phyloP scores from a whole-genome alignment of 2,113 vertebrate species.

The Rissa tridactyla region DNA sequence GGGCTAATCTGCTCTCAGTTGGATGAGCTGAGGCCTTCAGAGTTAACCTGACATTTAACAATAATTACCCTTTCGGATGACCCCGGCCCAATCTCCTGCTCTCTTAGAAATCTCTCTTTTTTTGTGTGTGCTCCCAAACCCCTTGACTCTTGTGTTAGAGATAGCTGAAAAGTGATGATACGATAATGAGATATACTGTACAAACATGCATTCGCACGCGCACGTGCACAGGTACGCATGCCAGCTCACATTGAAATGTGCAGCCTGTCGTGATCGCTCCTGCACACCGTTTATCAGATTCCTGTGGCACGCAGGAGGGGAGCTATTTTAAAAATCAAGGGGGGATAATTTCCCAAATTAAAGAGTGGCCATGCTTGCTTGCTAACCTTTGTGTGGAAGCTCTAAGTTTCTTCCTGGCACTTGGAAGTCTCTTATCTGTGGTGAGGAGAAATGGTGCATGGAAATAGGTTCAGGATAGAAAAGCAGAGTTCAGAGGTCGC shows the following conservation, averaged over 20 bases:
- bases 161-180: slow-evolving; percentile 70
- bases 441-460: slow-evolving; percentile 78
- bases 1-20: slow-evolving; percentile 91
- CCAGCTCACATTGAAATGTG: background rate
- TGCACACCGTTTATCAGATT: background rate
- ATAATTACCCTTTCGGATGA: slow-evolving; percentile 92
- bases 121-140: slow-evolving; percentile 75
- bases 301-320: background rate
- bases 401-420: slow-evolving; percentile 75
- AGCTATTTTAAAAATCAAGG: background rate
- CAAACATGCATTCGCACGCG: background rate
- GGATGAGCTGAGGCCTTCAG: slow-evolving; percentile 87
- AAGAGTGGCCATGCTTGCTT: slow-evolving; percentile 15
- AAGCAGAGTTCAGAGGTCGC: slow-evolving; percentile 87
- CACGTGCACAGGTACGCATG: background rate
- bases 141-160: slow-evolving; percentile 83
- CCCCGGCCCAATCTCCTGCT: slow-evolving; percentile 82
- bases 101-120: slow-evolving; percentile 85
- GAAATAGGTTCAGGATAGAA: slow-evolving; percentile 89
- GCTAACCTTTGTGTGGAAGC: slow-evolving; percentile 71
- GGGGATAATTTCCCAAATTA: slow-evolving; percentile 53
- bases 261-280: background rate
- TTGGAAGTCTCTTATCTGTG: slow-evolving; percentile 78
- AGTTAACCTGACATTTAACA: slow-evolving; percentile 95
- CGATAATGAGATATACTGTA: slow-evolving; percentile 52